A percentile compares a stretch with the other conserved stretches of the same genome.
These are phyloP conservation scores for Heteromyza rotundicornis DNA, from an alignment of 2,888 invertebrate species.

Conservation along the genomic window DNA sequence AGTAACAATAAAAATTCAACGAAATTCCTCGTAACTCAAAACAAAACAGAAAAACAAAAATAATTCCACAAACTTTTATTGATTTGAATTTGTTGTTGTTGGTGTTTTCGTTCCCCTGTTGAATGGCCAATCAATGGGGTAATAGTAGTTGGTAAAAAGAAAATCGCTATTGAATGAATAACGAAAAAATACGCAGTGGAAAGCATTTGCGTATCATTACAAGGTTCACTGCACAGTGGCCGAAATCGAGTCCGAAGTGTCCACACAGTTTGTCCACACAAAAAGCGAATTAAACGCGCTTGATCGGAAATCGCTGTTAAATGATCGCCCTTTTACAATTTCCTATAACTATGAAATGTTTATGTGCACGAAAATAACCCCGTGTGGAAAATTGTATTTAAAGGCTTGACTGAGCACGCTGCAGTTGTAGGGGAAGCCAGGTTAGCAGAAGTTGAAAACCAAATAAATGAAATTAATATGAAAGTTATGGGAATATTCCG, in stretches of 20 bases:
- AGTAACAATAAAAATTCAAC: slow-evolving; percentile 25
- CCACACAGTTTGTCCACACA: slow-evolving; percentile 4
- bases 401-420: slow-evolving; percentile 7
- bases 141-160: too few relatives aligned
- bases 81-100: too few relatives aligned
- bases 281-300: slow-evolving; percentile 40
- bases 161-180: too few relatives aligned
- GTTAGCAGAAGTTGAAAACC: neutral
- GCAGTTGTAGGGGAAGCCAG: neutral
- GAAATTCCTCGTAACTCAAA: too few relatives aligned
- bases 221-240: slow-evolving; percentile 35
- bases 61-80: slow-evolving; percentile 50
- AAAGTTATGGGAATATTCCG: slow-evolving; percentile 4
- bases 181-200: too few relatives aligned
- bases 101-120: neutral
- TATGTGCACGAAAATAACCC: neutral
- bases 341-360: too few relatives aligned
- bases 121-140: neutral
- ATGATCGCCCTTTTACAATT: slow-evolving; percentile 16
- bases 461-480: too few relatives aligned
- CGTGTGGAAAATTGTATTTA: slow-evolving; percentile 2
- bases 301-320: slow-evolving; percentile 55
- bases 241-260: neutral
- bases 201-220: slow-evolving; percentile 20
- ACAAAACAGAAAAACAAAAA: too few relatives aligned